Percentiles rank a stretch among this genome's conserved stretches.
These are phyloP conservation scores for Pristionchus arcanus DNA, from an alignment of 2,888 invertebrate genomes.

Conservation along the genomic window DNA sequence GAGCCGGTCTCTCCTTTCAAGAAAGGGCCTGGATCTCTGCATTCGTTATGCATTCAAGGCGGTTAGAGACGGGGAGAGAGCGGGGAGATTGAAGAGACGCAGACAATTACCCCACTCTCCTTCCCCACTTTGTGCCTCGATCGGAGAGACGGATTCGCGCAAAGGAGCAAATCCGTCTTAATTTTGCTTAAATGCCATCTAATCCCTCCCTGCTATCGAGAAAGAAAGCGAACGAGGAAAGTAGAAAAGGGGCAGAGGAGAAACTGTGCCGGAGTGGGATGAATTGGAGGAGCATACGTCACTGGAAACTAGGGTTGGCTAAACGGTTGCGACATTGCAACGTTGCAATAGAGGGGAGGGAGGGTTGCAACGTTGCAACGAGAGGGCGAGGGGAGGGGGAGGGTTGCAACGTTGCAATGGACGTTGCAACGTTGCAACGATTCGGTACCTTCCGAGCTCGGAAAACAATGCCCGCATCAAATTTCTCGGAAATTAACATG, in stretches of 20 bases:
- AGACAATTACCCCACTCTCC: neutral
- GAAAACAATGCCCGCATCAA: no score
- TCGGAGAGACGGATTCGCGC: neutral
- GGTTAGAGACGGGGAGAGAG: neutral
- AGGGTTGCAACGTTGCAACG: no score
- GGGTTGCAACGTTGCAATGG: no score
- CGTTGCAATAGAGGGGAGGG: no score
- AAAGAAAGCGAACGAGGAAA: neutral
- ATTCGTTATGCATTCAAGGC: neutral
- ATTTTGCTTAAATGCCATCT: slow-evolving; percentile 46
- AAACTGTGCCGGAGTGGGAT: neutral
- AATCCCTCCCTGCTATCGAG: neutral
- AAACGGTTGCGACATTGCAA: no score
- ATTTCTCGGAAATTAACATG: no score
- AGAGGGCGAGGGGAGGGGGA: no score
- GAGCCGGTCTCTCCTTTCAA: neutral
- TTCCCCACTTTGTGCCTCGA: neutral
- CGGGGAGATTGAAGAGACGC: neutral
- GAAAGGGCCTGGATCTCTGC: neutral
- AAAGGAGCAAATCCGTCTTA: slow-evolving; percentile 22
- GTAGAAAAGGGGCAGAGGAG: slow-evolving; percentile 16
- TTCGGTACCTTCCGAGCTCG: no score
- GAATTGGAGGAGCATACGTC: neutral
- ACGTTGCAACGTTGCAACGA: no score
- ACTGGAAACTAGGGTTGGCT: no score